Conservation (phyloP, 2,888 invertebrate species). For the Dioctria rufipes region DNA sequence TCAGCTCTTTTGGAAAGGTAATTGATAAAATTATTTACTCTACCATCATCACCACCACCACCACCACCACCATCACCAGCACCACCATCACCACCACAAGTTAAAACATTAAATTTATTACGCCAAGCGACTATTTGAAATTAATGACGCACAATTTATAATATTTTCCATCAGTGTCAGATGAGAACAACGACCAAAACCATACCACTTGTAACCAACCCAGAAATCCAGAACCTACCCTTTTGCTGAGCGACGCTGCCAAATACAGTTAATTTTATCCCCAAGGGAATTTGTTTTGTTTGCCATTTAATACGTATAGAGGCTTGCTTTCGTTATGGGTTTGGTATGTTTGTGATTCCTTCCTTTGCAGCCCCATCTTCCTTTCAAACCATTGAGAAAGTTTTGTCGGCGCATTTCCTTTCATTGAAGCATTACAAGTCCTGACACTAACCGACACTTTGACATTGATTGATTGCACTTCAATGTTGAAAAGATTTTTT, state of each 20-base stretch:
- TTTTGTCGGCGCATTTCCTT: constrained; percentile 11
- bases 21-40: no score
- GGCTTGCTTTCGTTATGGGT: neutral
- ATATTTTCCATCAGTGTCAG: constrained; percentile 24
- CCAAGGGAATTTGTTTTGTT: constrained; percentile 10
- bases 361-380: neutral
- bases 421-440: constrained; percentile 13
- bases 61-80: neutral
- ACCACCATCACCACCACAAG: neutral
- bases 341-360: neutral
- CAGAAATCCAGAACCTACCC: no score
- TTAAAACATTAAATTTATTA: neutral
- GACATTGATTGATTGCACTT: constrained; percentile 29
- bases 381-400: neutral
- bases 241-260: neutral
- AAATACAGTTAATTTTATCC: constrained; percentile 2
- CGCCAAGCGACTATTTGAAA: neutral
- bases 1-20: no score
- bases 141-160: constrained; percentile 13
- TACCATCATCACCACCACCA: no score
- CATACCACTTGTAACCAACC: neutral
- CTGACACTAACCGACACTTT: constrained; percentile 22
- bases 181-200: neutral
- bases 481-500: constrained; percentile 4
- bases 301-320: neutral